These are phyloP conservation scores for Aramus guarauna DNA, from an alignment of 2,113 vertebrate genomes.

Conservation along the genomic window DNA sequence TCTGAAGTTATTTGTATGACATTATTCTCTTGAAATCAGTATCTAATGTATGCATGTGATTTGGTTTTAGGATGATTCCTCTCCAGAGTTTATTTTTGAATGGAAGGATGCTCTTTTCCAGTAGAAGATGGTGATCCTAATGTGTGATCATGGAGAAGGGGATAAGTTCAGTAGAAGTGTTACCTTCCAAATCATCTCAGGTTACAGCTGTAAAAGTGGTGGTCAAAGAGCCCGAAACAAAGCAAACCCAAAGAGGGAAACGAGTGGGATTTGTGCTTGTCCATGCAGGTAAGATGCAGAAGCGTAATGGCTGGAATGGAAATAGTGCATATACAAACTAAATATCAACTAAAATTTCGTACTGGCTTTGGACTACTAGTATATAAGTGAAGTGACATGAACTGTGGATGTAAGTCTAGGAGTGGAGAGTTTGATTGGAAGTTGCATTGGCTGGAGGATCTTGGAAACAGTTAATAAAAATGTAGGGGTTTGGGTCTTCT, in stretches of 20 bases:
- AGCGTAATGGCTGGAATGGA: background rate
- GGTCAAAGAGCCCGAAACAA: conserved; percentile 73
- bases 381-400: background rate
- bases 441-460: background rate
- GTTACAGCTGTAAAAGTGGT: conserved; percentile 69
- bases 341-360: background rate
- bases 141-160: conserved; percentile 79
- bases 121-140: conserved; percentile 75
- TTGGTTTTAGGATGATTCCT: conserved; percentile 70
- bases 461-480: background rate
- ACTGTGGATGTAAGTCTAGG: background rate
- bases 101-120: conserved; percentile 68
- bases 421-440: background rate
- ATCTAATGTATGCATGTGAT: background rate
- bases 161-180: conserved; percentile 74
- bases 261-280: conserved; percentile 93
- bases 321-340: background rate
- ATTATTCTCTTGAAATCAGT: background rate
- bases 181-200: conserved; percentile 78
- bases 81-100: conserved; percentile 41
- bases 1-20: background rate
- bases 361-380: background rate
- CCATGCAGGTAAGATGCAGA: conserved; percentile 86
- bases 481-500: background rate
- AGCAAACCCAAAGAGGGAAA: conserved; percentile 73